These are phyloP conservation scores for Brienomyrus longianalis DNA, from an alignment of 2,113 vertebrate genomes.

Conservation along the genomic window DNA sequence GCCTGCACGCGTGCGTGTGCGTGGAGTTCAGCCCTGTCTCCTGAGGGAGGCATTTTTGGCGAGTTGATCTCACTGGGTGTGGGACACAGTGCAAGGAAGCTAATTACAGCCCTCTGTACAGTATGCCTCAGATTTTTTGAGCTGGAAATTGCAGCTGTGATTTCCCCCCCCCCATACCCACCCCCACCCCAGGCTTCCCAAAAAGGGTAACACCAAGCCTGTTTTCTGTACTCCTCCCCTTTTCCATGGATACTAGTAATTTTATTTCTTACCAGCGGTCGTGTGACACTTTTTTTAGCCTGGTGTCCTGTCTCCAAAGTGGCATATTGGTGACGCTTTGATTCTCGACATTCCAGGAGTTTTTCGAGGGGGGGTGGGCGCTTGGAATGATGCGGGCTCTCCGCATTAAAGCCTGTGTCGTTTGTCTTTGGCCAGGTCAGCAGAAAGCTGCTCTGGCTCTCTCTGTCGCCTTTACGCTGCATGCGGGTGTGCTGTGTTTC, in stretches of 20 bases:
- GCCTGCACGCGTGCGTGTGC: neutral
- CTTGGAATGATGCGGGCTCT: neutral
- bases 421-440: slow-evolving; percentile 44
- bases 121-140: slow-evolving; percentile 37
- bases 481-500: neutral
- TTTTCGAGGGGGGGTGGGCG: neutral
- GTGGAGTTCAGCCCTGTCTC: slow-evolving; percentile 26
- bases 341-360: neutral
- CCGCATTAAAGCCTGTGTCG: slow-evolving; percentile 44
- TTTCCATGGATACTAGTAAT: neutral
- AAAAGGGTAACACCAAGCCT: neutral
- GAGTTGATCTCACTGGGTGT: slow-evolving; percentile 44
- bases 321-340: neutral
- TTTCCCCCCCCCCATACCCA: slow-evolving; percentile 21
- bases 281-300: neutral
- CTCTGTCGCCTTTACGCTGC: neutral
- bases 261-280: neutral
- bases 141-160: slow-evolving; percentile 46
- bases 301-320: neutral
- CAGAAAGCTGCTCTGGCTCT: slow-evolving; percentile 40
- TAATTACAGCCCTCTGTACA: slow-evolving; percentile 53
- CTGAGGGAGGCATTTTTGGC: slow-evolving; percentile 45
- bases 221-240: neutral
- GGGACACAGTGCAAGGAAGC: slow-evolving; percentile 43
- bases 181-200: neutral